Evolutionary conservation across 2,113 vertebrate genomes (phyloP).

Genomic region (Ptychochromis oligacanthus): DNA sequence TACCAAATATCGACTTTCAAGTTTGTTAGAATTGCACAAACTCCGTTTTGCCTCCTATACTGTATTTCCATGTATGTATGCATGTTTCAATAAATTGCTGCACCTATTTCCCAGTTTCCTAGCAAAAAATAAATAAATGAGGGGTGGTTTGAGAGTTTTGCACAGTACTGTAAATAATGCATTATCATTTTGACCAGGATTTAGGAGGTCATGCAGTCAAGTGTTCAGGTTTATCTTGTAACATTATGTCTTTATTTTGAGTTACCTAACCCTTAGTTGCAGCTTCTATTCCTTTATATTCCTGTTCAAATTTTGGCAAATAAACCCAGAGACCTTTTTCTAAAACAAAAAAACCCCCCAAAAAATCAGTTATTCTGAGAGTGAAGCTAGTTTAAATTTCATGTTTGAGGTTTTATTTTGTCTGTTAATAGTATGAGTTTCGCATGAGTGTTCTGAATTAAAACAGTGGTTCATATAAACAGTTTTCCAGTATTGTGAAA

Average conservation of each 20-base stretch:
- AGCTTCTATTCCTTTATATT: not conserved
- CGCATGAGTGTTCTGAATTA: not conserved
- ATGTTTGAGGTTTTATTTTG: not conserved
- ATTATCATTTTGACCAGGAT: not conserved
- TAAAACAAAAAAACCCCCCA: not conserved
- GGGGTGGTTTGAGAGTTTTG: no score
- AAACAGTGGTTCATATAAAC: not conserved
- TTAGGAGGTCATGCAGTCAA: not conserved
- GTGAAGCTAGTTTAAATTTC: not conserved
- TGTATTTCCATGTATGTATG: no score
- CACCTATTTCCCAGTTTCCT: no score
- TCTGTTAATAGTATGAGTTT: not conserved
- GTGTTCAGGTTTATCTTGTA: not conserved
- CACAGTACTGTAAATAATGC: no score
- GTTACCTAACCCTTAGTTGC: not conserved
- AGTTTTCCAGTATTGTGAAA: not conserved
- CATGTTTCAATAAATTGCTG: no score
- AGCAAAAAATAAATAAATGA: no score
- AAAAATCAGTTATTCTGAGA: no score
- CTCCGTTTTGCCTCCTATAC: no score
- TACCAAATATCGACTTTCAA: no score
- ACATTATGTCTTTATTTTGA: not conserved
- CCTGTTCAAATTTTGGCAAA: not conserved
- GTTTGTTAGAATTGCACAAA: no score
- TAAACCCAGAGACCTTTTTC: not conserved